Conservation (phyloP, 2,888 invertebrate species). For the Tricholauxania praeusta region DNA sequence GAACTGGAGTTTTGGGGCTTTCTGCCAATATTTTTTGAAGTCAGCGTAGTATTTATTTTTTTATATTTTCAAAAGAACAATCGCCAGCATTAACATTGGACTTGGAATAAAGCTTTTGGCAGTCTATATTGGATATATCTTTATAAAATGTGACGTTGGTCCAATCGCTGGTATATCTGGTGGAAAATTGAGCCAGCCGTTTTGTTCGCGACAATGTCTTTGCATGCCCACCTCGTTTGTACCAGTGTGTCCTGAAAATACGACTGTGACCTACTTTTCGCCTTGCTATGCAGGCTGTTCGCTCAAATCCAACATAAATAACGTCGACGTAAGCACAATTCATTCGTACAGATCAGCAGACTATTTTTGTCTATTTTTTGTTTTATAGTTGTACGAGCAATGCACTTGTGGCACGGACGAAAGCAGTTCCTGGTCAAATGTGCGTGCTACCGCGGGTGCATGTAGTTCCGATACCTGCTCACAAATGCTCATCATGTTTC, state of each 20-base stretch:
- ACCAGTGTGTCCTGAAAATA: slow-evolving; percentile 74
- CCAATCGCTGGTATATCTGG: slow-evolving; percentile 69
- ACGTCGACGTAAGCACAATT: slow-evolving; percentile 57
- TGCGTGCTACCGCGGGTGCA: slow-evolving; percentile 70
- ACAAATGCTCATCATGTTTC: slow-evolving; percentile 69
- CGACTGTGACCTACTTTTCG: slow-evolving; percentile 74
- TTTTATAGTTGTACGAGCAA: slow-evolving; percentile 68
- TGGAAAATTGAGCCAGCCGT: slow-evolving; percentile 67
- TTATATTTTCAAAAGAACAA: slow-evolving; percentile 50
- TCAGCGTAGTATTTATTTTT: neutral
- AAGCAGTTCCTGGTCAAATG: slow-evolving; percentile 42
- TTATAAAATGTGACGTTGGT: slow-evolving; percentile 69
- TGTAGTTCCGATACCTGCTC: slow-evolving; percentile 70
- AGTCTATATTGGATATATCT: slow-evolving; percentile 68
- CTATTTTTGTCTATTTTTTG: neutral
- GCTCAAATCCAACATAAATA: slow-evolving; percentile 65
- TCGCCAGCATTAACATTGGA: slow-evolving; percentile 70
- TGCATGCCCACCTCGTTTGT: slow-evolving; percentile 71
- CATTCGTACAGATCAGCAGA: neutral
- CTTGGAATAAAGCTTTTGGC: slow-evolving; percentile 67
- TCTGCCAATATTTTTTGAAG: neutral
- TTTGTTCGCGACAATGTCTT: slow-evolving; percentile 71
- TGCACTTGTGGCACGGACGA: slow-evolving; percentile 70
- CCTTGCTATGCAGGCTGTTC: slow-evolving; percentile 82
- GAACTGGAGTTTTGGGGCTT: neutral